Percentiles rank a stretch among this genome's conserved stretches.
phyloP scores from a whole-genome alignment of 2,888 invertebrate species.

The Nephrotoma flavescens region DNA sequence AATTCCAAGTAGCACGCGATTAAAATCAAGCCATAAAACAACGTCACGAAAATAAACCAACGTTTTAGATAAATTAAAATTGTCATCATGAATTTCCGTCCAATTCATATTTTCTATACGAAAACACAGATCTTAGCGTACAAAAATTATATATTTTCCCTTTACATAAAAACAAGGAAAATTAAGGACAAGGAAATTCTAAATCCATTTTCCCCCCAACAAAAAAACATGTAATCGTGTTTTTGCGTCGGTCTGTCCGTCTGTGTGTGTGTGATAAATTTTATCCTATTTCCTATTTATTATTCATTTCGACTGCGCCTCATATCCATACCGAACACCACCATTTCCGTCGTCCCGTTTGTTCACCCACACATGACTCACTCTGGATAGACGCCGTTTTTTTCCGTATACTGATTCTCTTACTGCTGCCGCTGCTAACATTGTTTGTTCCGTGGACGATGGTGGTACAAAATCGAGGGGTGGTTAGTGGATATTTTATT shows the following conservation, averaged over 20 bases:
- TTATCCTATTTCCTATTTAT: background rate
- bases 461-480: background rate
- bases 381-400: background rate
- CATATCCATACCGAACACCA: background rate
- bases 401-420: background rate
- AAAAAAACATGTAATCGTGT: background rate
- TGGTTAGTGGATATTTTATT: background rate
- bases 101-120: background rate
- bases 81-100: background rate
- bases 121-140: background rate
- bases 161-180: background rate
- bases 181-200: background rate
- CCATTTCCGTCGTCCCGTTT: background rate
- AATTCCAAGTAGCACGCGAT: background rate
- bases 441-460: background rate
- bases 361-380: background rate
- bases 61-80: background rate
- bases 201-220: background rate
- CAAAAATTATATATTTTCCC: background rate
- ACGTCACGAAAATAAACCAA: background rate
- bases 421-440: background rate
- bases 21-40: background rate
- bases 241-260: background rate
- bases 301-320: background rate
- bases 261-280: background rate